These are phyloP conservation scores for Upupa epops DNA, from an alignment of 2,113 vertebrate species.

Conservation along the genomic window DNA sequence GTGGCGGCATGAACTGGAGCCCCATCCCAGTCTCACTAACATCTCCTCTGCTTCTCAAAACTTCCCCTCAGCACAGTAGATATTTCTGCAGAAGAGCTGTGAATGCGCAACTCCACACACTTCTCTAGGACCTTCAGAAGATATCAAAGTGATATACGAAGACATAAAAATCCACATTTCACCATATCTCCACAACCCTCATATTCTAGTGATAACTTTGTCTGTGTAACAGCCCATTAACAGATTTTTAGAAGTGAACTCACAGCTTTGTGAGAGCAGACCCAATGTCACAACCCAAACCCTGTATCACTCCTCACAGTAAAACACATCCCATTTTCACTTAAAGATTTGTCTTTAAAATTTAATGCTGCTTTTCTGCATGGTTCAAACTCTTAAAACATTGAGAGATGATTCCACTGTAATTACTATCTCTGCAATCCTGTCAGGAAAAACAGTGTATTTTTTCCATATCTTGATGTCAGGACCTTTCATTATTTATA, in stretches of 20 bases:
- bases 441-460: fast-evolving
- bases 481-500: not conserved
- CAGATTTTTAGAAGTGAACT: not conserved
- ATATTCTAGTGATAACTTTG: not conserved
- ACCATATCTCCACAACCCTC: not conserved
- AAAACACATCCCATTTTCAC: not conserved
- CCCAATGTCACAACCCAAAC: not conserved
- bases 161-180: not conserved
- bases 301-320: not conserved
- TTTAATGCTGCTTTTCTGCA: not conserved
- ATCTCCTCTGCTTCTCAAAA: not conserved
- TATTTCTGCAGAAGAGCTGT: not conserved
- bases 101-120: not conserved
- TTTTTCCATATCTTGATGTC: not conserved
- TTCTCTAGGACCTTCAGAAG: not conserved
- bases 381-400: not conserved
- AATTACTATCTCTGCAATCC: not conserved
- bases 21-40: fast-evolving
- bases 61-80: not conserved
- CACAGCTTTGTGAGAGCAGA: not conserved
- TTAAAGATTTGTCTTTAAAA: not conserved
- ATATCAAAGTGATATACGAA: not conserved
- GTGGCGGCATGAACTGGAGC: fast-evolving
- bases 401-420: not conserved
- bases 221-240: not conserved